Evolutionary conservation across 1,140 invertebrate genomes (phyloP), one percentile per base, ranked within the genome.

Genomic region (Hetaerina americana): DNA sequence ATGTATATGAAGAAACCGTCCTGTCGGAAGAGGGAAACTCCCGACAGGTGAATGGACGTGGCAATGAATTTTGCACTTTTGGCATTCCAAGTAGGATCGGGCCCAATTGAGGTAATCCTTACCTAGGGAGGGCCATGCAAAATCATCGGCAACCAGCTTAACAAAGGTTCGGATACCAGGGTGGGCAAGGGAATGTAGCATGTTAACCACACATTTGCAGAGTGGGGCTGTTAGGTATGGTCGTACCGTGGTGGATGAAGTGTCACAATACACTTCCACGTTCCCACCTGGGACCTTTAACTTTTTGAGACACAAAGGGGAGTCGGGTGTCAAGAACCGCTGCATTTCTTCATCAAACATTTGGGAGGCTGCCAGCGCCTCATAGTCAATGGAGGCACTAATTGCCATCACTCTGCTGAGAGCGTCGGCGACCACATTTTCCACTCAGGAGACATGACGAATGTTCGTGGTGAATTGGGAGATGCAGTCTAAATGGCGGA

Each of bases 81-180:
- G 31, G 69, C 79, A 81, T 5, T 70, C 26, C 26, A 75, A 69
- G 70, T 78, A 78, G 5, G 27, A 27, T 24, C 73, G 70, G 8
- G 77, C 72, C 77, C 77, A 81, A 12, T 74, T 66, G 27, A 72
- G 72, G 68, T 76, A 76, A 71, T 82, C 77, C 68, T 76, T 76
- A 8, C 75, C 76, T 25, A 81, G 76, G 1, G 72, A 8, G 18
- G 75, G 76, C 77, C 76, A 79, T 2, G 77, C 73, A 72, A 75
- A 79, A 5, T 75, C 72, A 22, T 74, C 24, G 26, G 71, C 27
- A 0, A 78, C 67, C 5, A 78, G 49, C 31, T 74, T 73, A 6
- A 57, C 68, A 1, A 75, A 73, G 0, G 75, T 72, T 70, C 75
- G 67, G 18, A 74, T 73, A 66, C 77, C 74, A 3, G 78, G 76